Conservation (phyloP, 2,113 vertebrate species). For the Hiodon alosoides region DNA sequence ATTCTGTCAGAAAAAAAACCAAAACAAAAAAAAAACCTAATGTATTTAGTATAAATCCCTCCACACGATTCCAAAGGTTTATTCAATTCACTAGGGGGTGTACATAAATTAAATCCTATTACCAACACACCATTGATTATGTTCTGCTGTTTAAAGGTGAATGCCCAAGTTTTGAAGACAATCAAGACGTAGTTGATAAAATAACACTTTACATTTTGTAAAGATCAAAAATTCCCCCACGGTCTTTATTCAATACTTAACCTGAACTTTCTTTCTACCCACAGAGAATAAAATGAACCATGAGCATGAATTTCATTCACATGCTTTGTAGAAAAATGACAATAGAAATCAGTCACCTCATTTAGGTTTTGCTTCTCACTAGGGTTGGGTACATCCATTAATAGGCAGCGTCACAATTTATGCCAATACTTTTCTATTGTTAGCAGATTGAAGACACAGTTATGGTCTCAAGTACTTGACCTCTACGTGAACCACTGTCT, state of each 20-base stretch:
- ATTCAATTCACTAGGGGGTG: constrained; percentile 45
- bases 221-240: constrained; percentile 59
- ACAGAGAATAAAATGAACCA: constrained; percentile 31
- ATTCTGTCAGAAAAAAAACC: background rate
- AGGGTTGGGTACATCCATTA: too few species aligned
- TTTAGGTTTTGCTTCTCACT: too few species aligned
- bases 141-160: constrained; percentile 69
- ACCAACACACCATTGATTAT: constrained; percentile 73
- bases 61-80: constrained; percentile 36
- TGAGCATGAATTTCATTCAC: constrained; percentile 25
- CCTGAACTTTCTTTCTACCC: constrained; percentile 64
- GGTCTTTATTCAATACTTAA: constrained; percentile 60
- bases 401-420: too few species aligned
- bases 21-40: background rate
- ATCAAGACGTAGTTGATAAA: constrained; percentile 26
- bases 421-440: too few species aligned
- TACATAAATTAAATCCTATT: constrained; percentile 58
- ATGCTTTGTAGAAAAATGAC: background rate
- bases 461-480: too few species aligned
- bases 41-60: too few species aligned
- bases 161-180: constrained; percentile 33
- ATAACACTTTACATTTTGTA: constrained; percentile 67
- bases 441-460: too few species aligned
- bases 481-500: too few species aligned
- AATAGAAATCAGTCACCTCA: background rate